phyloP scores from a whole-genome alignment of 1,140 invertebrate genomes.

The Tetragonula clypearis region DNA sequence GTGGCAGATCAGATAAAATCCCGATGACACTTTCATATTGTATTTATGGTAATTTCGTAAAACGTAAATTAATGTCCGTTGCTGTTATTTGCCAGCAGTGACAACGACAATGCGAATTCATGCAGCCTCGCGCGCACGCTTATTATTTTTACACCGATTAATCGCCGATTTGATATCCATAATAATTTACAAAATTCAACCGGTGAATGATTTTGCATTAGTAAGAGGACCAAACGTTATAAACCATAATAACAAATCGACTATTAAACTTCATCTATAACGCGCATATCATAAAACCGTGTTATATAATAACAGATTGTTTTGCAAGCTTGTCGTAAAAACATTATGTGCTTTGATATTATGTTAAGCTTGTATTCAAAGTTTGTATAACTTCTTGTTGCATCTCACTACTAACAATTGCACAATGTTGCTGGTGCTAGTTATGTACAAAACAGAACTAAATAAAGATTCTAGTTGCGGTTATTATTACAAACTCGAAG shows the following conservation, averaged over 20 bases:
- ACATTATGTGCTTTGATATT: too few relatives aligned
- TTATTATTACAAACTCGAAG: too few relatives aligned
- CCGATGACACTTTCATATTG: conserved; percentile 23
- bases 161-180: conserved; percentile 18
- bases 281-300: not conserved
- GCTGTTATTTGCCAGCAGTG: not conserved
- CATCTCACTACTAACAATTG: too few relatives aligned
- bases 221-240: not conserved
- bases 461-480: too few relatives aligned
- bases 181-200: not conserved
- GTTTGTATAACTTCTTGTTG: too few relatives aligned
- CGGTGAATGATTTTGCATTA: not conserved
- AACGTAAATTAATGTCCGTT: conserved; percentile 3
- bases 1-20: conserved; percentile 39
- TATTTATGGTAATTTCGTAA: conserved; percentile 25
- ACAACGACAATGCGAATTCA: not conserved
- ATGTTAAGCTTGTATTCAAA: too few relatives aligned
- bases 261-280: not conserved
- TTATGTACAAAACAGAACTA: too few relatives aligned
- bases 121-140: not conserved
- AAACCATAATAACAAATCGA: not conserved
- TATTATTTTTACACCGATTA: conserved; percentile 32
- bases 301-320: not conserved
- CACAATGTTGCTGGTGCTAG: too few relatives aligned
- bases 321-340: not conserved